Evolutionary conservation across 2,113 vertebrate species (phyloP).

Genomic region (Nanger granti): DNA sequence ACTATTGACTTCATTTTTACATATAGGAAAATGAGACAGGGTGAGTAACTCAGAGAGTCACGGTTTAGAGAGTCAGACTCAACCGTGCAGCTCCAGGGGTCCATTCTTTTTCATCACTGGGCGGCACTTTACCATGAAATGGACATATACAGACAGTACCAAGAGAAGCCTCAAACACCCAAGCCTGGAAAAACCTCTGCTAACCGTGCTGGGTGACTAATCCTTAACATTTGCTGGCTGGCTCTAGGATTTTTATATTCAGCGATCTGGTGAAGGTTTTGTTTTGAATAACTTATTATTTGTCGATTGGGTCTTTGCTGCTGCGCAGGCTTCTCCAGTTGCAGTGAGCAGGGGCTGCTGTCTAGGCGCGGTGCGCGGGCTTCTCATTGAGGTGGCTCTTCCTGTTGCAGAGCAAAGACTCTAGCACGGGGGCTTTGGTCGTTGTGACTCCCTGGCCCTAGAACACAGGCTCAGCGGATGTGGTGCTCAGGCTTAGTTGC

Average conservation of each 20-base stretch:
- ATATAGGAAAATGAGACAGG: not conserved
- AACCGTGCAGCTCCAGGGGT: not conserved
- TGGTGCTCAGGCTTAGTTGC: not conserved
- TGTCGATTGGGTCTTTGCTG: not conserved
- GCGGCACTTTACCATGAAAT: not conserved
- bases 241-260: not conserved
- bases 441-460: not conserved
- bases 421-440: not conserved
- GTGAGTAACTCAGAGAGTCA: not conserved
- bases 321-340: not conserved
- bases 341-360: not conserved
- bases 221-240: not conserved
- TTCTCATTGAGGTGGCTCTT: not conserved
- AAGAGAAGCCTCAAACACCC: not conserved
- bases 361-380: accelerated
- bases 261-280: not conserved
- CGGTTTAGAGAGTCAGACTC: not conserved
- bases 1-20: not conserved
- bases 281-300: not conserved
- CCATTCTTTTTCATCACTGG: not conserved
- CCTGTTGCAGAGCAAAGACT: not conserved
- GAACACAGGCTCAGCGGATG: not conserved
- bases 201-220: not conserved
- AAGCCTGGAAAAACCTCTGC: not conserved
- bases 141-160: not conserved